phyloP scores from a whole-genome alignment of 30 jellyfish, hydroid and myxozoan species.

The Turritopsis rubra region DNA sequence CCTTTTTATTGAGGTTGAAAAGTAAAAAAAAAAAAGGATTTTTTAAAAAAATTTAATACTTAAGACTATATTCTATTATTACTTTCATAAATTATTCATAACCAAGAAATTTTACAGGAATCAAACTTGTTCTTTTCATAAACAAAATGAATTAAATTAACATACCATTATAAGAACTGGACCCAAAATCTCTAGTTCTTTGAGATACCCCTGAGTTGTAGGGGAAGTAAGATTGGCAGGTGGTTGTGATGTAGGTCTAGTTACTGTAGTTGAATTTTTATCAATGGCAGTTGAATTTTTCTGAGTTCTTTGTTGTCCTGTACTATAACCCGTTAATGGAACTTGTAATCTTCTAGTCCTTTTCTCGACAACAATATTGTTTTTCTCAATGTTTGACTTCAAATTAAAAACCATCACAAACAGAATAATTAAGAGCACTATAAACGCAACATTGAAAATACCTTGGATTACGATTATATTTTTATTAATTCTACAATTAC shows the following conservation, averaged over 20 bases:
- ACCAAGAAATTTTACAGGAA: too few relatives aligned
- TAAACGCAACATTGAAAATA: slow-evolving; percentile 8
- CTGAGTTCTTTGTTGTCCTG: background rate
- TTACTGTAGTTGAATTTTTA: background rate
- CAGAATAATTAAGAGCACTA: slow-evolving; percentile 13
- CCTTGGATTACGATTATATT: slow-evolving; percentile 12
- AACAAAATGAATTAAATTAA: too few relatives aligned
- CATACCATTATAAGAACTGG: background rate
- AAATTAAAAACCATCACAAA: slow-evolving; percentile 15
- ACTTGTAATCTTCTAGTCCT: slow-evolving; percentile 5
- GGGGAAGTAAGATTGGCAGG: background rate
- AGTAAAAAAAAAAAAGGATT: too few relatives aligned
- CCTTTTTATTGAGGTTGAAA: background rate
- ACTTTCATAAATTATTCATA: background rate
- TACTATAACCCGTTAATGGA: background rate
- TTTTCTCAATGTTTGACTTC: slow-evolving; percentile 16
- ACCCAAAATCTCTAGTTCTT: background rate
- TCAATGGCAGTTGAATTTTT: background rate
- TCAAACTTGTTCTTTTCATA: background rate
- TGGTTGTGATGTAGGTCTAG: background rate
- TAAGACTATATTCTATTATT: too few relatives aligned
- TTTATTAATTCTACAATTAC: slow-evolving; percentile 4
- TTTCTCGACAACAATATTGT: background rate
- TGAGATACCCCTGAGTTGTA: background rate
- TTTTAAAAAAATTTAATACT: too few relatives aligned